phyloP scores from a whole-genome alignment of 1,140 invertebrate genomes.

The Dufourea novaeangliae region DNA sequence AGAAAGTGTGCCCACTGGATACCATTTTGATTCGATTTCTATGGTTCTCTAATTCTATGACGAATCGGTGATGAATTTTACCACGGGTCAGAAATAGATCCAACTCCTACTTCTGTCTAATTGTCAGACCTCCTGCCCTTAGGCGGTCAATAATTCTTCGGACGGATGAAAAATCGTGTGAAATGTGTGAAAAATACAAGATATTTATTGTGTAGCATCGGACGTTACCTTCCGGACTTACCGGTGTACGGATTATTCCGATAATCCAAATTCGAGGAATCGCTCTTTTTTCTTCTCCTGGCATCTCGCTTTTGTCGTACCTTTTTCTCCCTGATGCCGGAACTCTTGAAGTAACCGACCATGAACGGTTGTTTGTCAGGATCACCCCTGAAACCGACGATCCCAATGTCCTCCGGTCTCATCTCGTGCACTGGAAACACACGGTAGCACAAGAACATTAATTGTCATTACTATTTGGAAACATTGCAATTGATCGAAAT shows the following conservation, averaged over 20 bases:
- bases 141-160: too few relatives aligned
- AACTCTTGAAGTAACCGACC: conserved; percentile 91
- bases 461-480: background rate
- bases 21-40: too few relatives aligned
- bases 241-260: conserved; percentile 84
- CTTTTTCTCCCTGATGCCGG: conserved; percentile 80
- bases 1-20: too few relatives aligned
- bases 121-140: too few relatives aligned
- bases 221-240: conserved; percentile 63
- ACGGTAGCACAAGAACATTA: too few relatives aligned
- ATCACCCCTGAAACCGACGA: conserved; percentile 88
- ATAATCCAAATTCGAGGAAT: conserved; percentile 79
- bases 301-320: conserved; percentile 79
- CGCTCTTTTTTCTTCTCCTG: conserved; percentile 82
- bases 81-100: too few relatives aligned
- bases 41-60: too few relatives aligned
- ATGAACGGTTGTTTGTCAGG: conserved; percentile 94
- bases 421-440: conserved; percentile 87
- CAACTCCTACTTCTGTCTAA: too few relatives aligned
- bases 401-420: conserved; percentile 90
- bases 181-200: conserved; percentile 13
- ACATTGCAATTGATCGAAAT: background rate
- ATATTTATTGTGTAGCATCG: conserved; percentile 22
- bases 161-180: background rate
- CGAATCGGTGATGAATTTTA: too few relatives aligned